These are phyloP conservation scores for Anastatus disparis DNA, from an alignment of 1,140 invertebrate genomes.

Conservation along the genomic window DNA sequence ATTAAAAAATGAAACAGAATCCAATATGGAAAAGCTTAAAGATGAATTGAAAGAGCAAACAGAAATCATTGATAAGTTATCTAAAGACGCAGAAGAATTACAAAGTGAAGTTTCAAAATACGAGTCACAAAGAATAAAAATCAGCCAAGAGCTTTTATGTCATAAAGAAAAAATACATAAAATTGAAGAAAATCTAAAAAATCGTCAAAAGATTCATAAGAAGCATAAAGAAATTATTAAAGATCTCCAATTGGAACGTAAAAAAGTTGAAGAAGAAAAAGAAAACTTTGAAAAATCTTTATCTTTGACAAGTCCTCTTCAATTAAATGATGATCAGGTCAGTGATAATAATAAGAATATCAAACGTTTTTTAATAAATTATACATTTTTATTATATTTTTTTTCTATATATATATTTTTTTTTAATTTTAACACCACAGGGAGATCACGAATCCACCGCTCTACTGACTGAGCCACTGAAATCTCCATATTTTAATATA, in stretches of 20 bases:
- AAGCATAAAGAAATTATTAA: constrained; percentile 85
- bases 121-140: neutral
- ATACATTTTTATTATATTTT: constrained; percentile 19
- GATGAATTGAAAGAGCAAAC: neutral
- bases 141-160: constrained; percentile 81
- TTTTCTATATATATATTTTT: constrained; percentile 6
- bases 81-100: neutral
- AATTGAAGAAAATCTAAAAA: constrained; percentile 84
- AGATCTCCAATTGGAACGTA: constrained; percentile 82
- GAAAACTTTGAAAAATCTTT: constrained; percentile 80
- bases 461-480: too few species aligned
- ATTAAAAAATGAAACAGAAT: neutral
- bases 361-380: too few species aligned
- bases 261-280: constrained; percentile 78
- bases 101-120: too few species aligned
- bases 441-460: too few species aligned
- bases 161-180: constrained; percentile 90
- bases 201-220: constrained; percentile 84
- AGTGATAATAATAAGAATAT: neutral
- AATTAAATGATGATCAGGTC: constrained; percentile 89
- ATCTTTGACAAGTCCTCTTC: constrained; percentile 81
- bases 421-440: too few species aligned
- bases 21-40: neutral
- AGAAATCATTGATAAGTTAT: neutral
- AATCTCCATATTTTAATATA: too few species aligned